Percentiles rank a stretch among this genome's conserved stretches.
Conservation (phyloP, 37 sponge, comb jelly and placozoan species). For the Oscarella lobularis region DNA sequence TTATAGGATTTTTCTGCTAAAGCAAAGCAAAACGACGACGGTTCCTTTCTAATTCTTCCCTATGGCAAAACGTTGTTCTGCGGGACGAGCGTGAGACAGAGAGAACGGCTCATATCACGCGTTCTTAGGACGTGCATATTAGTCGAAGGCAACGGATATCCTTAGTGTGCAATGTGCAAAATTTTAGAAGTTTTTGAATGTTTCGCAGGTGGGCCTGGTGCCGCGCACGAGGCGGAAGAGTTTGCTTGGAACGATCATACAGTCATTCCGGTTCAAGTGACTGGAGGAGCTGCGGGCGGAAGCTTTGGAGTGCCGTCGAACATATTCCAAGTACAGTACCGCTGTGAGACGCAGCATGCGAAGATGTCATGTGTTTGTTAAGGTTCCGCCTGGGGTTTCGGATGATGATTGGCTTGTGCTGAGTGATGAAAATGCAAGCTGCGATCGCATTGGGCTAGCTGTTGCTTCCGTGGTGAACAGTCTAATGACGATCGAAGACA, state of each 20-base stretch:
- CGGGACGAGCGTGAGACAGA: conserved; percentile 52
- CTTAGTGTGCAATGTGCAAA: not conserved
- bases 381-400: conserved; percentile 23
- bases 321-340: conserved; percentile 18
- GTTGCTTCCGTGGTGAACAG: conserved; percentile 21
- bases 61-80: conserved; percentile 60
- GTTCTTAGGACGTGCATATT: conserved; percentile 44
- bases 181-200: not conserved
- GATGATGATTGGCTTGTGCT: conserved; percentile 58
- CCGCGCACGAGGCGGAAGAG: conserved; percentile 78
- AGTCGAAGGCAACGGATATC: conserved; percentile 24
- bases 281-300: conserved; percentile 80
- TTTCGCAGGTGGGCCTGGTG: conserved; percentile 53
- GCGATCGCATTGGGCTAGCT: conserved; percentile 28
- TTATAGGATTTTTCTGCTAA: conserved; percentile 37
- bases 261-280: conserved; percentile 54
- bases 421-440: conserved; percentile 18
- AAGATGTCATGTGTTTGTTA: not conserved
- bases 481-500: not conserved
- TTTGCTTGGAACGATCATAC: conserved; percentile 61
- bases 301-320: conserved; percentile 32
- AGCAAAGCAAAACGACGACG: conserved; percentile 53
- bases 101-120: conserved; percentile 41
- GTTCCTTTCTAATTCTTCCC: conserved; percentile 41
- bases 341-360: not conserved